Conservation (phyloP, 1,140 invertebrate genomes). For the Delia radicum region DNA sequence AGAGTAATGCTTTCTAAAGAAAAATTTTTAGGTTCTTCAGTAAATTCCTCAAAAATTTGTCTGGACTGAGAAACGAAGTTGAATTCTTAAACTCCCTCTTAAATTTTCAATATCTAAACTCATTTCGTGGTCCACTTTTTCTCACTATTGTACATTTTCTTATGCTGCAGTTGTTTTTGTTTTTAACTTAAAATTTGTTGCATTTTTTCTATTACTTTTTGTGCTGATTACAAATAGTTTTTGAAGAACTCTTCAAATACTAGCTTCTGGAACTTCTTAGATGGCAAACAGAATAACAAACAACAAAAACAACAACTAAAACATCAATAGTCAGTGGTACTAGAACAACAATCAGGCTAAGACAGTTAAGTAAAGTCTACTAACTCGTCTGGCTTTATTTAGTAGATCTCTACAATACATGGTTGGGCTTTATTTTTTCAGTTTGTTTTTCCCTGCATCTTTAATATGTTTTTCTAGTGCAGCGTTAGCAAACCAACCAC, state of each 20-base stretch:
- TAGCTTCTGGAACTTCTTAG: background rate
- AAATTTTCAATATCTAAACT: no score
- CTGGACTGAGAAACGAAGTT: no score
- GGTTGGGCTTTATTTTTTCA: background rate
- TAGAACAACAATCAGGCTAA: conserved; percentile 14
- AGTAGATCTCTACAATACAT: background rate
- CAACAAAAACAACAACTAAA: background rate
- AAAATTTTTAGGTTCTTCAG: no score
- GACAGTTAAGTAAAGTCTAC: conserved; percentile 12
- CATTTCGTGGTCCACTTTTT: background rate
- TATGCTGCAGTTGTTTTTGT: background rate
- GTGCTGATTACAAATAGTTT: background rate
- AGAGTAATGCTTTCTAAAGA: no score
- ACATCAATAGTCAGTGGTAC: conserved; percentile 2
- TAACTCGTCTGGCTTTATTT: background rate
- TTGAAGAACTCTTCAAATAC: conserved; percentile 1
- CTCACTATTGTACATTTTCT: background rate
- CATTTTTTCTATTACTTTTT: background rate
- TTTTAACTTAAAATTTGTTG: background rate
- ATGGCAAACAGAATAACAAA: background rate
- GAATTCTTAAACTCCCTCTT: no score
- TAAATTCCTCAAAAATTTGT: no score
- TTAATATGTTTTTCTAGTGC: background rate
- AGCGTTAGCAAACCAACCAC: background rate
- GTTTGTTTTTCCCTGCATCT: background rate